Evolutionary conservation across 2,888 invertebrate species (phyloP), one percentile per base, ranked within the genome.

Genomic region (Priocnemis perturbator): DNA sequence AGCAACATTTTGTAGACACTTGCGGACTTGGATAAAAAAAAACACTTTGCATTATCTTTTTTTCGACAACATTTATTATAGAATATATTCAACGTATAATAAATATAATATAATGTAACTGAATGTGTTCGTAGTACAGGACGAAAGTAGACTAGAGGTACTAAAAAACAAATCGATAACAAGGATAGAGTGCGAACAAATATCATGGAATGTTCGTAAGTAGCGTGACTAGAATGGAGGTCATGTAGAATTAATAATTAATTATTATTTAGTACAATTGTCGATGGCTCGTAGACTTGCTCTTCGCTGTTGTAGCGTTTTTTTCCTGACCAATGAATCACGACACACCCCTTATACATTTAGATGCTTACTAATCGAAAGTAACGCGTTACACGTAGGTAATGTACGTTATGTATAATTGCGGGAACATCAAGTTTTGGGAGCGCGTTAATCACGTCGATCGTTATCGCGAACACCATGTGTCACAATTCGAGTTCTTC

Each of bases 21-120:
- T 37, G 11, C 7, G 11, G 4, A 3, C 4, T 37, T 37, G 2
- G 4, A 11, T 37, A 37, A 37, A 11, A 37, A 26, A 26, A 37
- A 11, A 11, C 14, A 37, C 7, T 37, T 3, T 37, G 4, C 37
- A 11, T 11, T 11, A 37, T 64, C 65, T 71, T 71, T 69, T 71
- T 71, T 47, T 71, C 30, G 68, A 69, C 67, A 71, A 71, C 71
- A 71, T 71, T 71, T 71, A 71, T 71, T 71, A 71, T 69, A 71
- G 64, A 69, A 71, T 69, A 71, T 71, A 71, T 64, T 69, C 67
- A 71, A 71, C 62, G 58, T 60, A 55, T 71, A 64, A 57, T 71
- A 64, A 58, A 61, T 53, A 56, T 60, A 69, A 64, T 47, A n/a
- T 19, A 30, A 23, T 37, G 21, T 59, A 65, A 65, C 45, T 17